Base-by-base conservation (phyloP, 1,140 invertebrate species). In the Phymastichus coffea region DNA sequence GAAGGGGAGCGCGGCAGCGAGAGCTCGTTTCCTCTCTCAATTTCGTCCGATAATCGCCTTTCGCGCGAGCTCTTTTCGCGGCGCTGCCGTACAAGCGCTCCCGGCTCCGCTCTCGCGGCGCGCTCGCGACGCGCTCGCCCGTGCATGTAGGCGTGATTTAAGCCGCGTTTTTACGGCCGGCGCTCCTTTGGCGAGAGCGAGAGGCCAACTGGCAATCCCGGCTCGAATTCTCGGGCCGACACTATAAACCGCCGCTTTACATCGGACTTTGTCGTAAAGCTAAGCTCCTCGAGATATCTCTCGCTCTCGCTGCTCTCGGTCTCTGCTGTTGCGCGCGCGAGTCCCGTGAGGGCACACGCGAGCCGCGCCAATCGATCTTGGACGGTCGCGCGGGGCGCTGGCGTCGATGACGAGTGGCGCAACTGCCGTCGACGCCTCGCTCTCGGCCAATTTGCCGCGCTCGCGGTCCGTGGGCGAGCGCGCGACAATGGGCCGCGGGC, bases 191-290 rank as follows among this genome's bases (percentile, higher is more conserved):
- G 22, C 17, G 23, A 57, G 35, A 23, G n/a, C 9, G 4, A 22
- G 51, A 54, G 22, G 37, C 23, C 25, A n/a, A 49, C 15, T 49
- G 28, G 53, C 53, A 46, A 56, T 56, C n/a, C 54, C 10, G 38
- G 48, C 47, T 57, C 40, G 40, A 40, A 48, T 49, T 48, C 46
- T 38, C 44, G 25, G 12, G 33, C 9, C 15, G 35, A 15, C 35
- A 33, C 46, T 58, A 33, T 59, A 59, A 59, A 59, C 14, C 23
- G n/a, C n/a, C 43, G 57, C 25, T 57, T 57, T 57, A 57, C 56
- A 57, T 57, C 26, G 47, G 35, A 35, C 44, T 48, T 55, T 35
- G 14, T 57, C 55, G 55, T 57, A 57, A 57, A 48, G 2, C 44
- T 23, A 3, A 14, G 40, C 19, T 25, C 44, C 23, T n/a, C 22